A percentile compares a stretch with the other conserved stretches of the same genome.
Conservation (phyloP, 1,140 invertebrate genomes). For the Zaprionus taronus region DNA sequence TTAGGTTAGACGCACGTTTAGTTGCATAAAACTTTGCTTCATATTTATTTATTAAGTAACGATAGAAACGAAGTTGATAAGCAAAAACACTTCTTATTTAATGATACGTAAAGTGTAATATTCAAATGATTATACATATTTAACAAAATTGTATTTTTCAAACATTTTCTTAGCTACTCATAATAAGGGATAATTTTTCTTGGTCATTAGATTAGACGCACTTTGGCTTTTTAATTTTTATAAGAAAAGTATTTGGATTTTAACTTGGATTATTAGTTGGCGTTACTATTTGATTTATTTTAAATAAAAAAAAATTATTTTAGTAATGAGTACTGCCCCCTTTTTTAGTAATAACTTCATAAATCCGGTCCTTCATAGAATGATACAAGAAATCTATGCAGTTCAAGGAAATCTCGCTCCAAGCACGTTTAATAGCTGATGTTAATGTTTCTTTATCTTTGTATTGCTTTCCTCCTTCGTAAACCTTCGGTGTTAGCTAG, state of each 20-base stretch:
- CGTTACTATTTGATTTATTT: too few relatives aligned
- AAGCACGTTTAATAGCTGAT: constrained; percentile 9
- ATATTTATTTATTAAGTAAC: too few relatives aligned
- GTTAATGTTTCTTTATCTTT: constrained; percentile 7
- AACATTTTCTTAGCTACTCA: background rate
- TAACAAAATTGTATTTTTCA: too few relatives aligned
- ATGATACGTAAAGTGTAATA: background rate
- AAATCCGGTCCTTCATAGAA: background rate
- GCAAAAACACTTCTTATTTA: constrained; percentile 1
- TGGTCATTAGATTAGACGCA: background rate
- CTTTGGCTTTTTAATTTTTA: background rate
- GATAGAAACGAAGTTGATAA: too few relatives aligned
- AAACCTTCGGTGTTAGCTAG: constrained; percentile 1
- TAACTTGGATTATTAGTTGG: background rate
- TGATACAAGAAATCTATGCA: background rate
- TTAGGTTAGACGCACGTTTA: too few relatives aligned
- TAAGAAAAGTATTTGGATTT: too few relatives aligned
- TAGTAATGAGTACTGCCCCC: too few relatives aligned
- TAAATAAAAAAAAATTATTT: too few relatives aligned
- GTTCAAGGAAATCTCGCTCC: constrained; percentile 11
- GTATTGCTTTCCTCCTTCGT: constrained; percentile 3
- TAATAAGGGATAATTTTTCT: background rate
- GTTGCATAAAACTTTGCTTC: too few relatives aligned
- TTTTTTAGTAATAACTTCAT: background rate
- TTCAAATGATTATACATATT: background rate